Evolutionary conservation across 2,113 vertebrate genomes (phyloP).

Genomic region (Motacilla alba): DNA sequence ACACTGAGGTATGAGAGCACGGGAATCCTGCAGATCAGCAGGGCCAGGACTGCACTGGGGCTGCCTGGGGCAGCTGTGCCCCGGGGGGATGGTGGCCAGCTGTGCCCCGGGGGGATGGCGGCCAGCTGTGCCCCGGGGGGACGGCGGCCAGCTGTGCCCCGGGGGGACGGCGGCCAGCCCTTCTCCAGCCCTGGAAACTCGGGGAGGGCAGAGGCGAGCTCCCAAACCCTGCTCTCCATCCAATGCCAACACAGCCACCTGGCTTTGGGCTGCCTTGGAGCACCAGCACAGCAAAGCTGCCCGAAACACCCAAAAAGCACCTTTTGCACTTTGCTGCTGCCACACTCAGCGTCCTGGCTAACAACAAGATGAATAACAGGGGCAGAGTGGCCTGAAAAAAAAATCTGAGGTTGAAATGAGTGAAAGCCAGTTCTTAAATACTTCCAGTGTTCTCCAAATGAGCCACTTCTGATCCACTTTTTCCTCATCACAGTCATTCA

Average conservation of each 20-base stretch:
- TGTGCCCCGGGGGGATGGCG: too few relatives aligned
- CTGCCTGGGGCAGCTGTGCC: not conserved
- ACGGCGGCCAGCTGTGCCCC: too few relatives aligned
- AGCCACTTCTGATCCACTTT: not conserved
- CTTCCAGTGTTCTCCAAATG: not conserved
- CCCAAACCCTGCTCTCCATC: not conserved
- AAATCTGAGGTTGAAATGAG: not conserved
- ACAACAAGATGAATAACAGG: not conserved
- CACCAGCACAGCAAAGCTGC: not conserved
- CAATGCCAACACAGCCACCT: not conserved
- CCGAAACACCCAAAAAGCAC: not conserved
- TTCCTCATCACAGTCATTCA: not conserved
- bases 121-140: too few relatives aligned
- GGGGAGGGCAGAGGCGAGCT: not conserved
- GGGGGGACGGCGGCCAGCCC: conserved; percentile 30
- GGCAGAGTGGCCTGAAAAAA: not conserved
- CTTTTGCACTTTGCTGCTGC: not conserved
- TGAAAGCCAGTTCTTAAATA: not conserved
- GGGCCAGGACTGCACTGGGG: not conserved
- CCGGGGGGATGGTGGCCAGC: conserved; percentile 17
- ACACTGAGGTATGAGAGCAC: not conserved
- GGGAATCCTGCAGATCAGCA: not conserved
- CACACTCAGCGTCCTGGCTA: not conserved
- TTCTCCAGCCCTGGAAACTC: not conserved
- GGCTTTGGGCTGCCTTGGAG: not conserved